Evolutionary conservation across 2,797 vertebrate genomes (phyloP).

Genomic region (Lerista edwardsae): DNA sequence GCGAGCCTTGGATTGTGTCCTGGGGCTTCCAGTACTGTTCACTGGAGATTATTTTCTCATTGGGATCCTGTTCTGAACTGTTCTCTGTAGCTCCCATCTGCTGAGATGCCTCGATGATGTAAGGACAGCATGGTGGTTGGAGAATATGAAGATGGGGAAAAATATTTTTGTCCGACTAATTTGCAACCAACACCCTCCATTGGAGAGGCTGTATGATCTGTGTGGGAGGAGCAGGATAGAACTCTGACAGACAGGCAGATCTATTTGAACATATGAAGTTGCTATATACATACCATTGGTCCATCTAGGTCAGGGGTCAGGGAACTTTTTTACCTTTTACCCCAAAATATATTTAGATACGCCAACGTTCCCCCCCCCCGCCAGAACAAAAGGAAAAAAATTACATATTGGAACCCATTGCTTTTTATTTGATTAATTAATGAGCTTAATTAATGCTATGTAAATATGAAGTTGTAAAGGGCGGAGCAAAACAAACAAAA

Average conservation of each 20-base stretch:
- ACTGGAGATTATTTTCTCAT: not conserved
- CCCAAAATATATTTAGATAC: no score
- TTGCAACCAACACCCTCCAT: not conserved
- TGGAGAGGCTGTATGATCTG: not conserved
- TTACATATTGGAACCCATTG: no score
- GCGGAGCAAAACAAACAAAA: no score
- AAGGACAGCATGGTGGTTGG: not conserved
- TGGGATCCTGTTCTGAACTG: not conserved
- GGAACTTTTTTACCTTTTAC: no score
- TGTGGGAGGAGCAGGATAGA: not conserved
- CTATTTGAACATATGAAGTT: not conserved
- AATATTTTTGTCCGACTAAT: not conserved
- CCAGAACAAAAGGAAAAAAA: no score
- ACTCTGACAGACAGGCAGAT: not conserved
- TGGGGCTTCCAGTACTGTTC: not conserved
- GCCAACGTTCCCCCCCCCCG: no score
- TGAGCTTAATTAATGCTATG: no score
- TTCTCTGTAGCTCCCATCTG: not conserved
- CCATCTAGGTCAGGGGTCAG: no score
- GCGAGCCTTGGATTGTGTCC: no score
- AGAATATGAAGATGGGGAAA: not conserved
- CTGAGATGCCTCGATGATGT: not conserved
- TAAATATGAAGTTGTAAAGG: no score
- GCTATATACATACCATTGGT: no score
- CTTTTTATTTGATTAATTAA: no score